A percentile compares a stretch with the other conserved stretches of the same genome.
Conservation (phyloP, 2,888 invertebrate genomes). For the Malthinus flaveolus region DNA sequence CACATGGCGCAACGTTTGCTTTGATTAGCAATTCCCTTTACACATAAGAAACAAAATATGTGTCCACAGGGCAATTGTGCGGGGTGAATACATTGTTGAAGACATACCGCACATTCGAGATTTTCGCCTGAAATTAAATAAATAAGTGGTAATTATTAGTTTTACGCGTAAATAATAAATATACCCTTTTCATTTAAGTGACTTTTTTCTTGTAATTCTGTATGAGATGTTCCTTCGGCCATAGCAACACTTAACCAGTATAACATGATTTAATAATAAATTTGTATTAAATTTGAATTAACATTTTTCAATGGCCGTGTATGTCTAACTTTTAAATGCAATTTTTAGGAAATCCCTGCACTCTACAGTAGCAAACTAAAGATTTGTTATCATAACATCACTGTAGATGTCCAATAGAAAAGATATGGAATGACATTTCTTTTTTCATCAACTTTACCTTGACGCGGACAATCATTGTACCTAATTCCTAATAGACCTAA, state of each 20-base stretch:
- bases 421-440: too few relatives aligned
- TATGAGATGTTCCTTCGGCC: slow-evolving; percentile 32
- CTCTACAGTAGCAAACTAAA: too few relatives aligned
- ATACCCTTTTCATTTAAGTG: neutral
- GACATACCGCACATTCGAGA: slow-evolving; percentile 86
- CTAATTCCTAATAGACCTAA: too few relatives aligned
- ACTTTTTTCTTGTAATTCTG: slow-evolving; percentile 30
- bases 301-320: too few relatives aligned
- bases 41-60: slow-evolving; percentile 93
- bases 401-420: too few relatives aligned
- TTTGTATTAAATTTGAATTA: too few relatives aligned
- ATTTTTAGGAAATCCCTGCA: too few relatives aligned
- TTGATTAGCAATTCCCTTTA: slow-evolving; percentile 89
- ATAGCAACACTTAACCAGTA: slow-evolving; percentile 25
- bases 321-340: too few relatives aligned
- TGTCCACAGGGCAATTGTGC: slow-evolving; percentile 92
- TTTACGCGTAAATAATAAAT: neutral
- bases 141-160: neutral
- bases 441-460: too few relatives aligned
- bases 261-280: slow-evolving; percentile 18
- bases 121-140: slow-evolving; percentile 11
- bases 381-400: too few relatives aligned
- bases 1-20: slow-evolving; percentile 93
- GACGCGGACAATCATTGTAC: too few relatives aligned
- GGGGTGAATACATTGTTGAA: slow-evolving; percentile 90